Percentiles rank a stretch among this genome's conserved stretches.
Evolutionary conservation across 2,797 vertebrate genomes (phyloP).

Genomic region (Myripristis jacobus): DNA sequence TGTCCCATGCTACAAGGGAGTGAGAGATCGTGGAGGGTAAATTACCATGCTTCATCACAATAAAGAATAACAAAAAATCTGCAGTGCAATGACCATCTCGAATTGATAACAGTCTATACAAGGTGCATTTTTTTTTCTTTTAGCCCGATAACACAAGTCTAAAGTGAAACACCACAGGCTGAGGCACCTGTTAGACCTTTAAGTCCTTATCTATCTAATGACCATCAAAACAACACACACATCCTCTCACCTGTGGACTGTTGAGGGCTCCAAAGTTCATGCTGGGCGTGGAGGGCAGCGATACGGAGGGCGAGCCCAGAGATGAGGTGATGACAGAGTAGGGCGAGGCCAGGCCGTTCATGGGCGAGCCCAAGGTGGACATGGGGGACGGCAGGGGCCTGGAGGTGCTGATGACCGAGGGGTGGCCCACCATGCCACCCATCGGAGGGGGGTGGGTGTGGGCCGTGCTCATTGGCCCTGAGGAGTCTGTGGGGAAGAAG

Average conservation of each 20-base stretch:
- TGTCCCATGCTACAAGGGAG: too few relatives aligned
- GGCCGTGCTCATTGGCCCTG: conserved; percentile 85
- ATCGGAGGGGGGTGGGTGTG: conserved; percentile 81
- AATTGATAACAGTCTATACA: not conserved
- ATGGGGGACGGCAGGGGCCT: conserved; percentile 85
- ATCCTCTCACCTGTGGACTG: conserved; percentile 87
- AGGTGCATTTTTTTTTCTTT: too few relatives aligned
- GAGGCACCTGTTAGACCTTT: not conserved
- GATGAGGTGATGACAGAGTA: conserved; percentile 92
- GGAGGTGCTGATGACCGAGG: conserved; percentile 88
- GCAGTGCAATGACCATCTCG: not conserved
- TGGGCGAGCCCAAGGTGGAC: conserved; percentile 82
- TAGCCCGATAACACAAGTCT: not conserved
- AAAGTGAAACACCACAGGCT: not conserved
- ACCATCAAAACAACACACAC: conserved; percentile 5
- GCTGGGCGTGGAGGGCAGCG: conserved; percentile 86
- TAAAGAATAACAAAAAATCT: not conserved
- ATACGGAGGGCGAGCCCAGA: conserved; percentile 84
- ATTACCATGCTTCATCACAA: too few relatives aligned
- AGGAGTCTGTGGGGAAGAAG: conserved; percentile 76
- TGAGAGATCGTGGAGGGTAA: too few relatives aligned
- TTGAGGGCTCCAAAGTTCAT: conserved; percentile 86
- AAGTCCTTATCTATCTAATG: not conserved
- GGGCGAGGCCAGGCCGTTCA: conserved; percentile 86
- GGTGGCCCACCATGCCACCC: conserved; percentile 86